Conservation (phyloP, 2,888 invertebrate genomes). For the Lasioglossum lativentre region DNA sequence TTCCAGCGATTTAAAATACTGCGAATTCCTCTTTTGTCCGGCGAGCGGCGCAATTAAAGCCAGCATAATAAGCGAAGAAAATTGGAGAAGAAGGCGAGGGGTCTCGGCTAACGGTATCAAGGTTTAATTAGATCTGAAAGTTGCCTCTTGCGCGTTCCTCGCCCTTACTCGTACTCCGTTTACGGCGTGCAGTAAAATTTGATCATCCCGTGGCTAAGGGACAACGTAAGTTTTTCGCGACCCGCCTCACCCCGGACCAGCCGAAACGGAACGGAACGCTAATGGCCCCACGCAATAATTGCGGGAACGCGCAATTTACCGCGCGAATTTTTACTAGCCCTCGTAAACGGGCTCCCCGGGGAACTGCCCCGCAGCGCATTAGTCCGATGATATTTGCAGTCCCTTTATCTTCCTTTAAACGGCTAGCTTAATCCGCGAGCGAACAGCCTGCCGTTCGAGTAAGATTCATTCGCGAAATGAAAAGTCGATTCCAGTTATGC, state of each 20-base stretch:
- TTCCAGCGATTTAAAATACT: not conserved
- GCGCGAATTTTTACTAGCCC: not conserved
- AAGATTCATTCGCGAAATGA: not conserved
- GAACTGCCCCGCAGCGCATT: not conserved
- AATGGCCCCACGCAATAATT: not conserved
- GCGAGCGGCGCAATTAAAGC: not conserved
- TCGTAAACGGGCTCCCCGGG: not conserved
- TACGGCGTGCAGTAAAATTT: not conserved
- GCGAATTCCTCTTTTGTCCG: not conserved
- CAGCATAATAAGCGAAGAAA: not conserved
- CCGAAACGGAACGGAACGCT: not conserved
- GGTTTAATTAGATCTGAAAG: constrained; percentile 14
- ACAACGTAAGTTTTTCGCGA: not conserved
- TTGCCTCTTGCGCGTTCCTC: not conserved
- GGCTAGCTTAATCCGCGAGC: not conserved
- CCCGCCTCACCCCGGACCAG: not conserved
- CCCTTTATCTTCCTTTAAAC: not conserved
- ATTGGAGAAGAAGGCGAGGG: not conserved
- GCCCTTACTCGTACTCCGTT: not conserved
- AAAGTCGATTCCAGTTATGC: not conserved
- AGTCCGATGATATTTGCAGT: not conserved
- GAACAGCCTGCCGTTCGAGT: not conserved
- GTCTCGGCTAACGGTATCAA: not conserved
- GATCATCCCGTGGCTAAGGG: not conserved
- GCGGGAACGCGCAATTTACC: not conserved